Evolutionary conservation across 2,888 invertebrate genomes (phyloP).

Genomic region (Acleris holmiana): DNA sequence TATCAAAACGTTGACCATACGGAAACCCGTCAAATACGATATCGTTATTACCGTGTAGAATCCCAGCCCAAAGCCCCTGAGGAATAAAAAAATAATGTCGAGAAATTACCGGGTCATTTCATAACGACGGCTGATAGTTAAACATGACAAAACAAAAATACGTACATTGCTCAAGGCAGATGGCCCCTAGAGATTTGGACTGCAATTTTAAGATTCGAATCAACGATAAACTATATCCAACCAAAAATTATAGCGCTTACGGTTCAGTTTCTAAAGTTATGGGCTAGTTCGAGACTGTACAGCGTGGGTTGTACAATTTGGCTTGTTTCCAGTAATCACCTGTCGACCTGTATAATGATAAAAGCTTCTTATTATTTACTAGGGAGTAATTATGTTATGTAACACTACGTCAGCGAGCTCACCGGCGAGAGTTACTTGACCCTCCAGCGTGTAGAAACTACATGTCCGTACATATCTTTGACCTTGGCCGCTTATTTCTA

Average conservation of each 20-base stretch:
- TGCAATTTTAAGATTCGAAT: conserved; percentile 66
- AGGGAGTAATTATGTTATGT: conserved; percentile 45
- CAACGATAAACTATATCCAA: conserved; percentile 44
- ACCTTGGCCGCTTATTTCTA: no score
- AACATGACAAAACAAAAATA: conserved; percentile 69
- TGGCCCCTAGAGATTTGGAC: conserved; percentile 74
- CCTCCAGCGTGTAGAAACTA: no score
- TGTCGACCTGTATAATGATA: conserved; percentile 77
- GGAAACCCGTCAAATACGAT: no score
- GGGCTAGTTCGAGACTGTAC: conserved; percentile 56
- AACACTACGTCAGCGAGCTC: no score
- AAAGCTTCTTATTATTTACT: conserved; percentile 77
- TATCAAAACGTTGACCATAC: no score
- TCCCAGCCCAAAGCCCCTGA: no score
- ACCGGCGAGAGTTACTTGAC: no score
- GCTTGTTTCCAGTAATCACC: conserved; percentile 75
- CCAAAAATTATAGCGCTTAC: conserved; percentile 42
- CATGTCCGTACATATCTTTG: no score
- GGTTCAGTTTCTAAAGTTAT: conserved; percentile 39
- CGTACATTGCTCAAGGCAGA: conserved; percentile 66
- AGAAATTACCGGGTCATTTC: conserved; percentile 42
- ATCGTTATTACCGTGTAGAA: no score
- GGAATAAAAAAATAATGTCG: neutral
- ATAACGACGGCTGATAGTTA: conserved; percentile 57
- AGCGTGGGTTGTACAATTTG: conserved; percentile 69